phyloP scores from a whole-genome alignment of 2,113 vertebrate species.

The Aptenodytes patagonicus region DNA sequence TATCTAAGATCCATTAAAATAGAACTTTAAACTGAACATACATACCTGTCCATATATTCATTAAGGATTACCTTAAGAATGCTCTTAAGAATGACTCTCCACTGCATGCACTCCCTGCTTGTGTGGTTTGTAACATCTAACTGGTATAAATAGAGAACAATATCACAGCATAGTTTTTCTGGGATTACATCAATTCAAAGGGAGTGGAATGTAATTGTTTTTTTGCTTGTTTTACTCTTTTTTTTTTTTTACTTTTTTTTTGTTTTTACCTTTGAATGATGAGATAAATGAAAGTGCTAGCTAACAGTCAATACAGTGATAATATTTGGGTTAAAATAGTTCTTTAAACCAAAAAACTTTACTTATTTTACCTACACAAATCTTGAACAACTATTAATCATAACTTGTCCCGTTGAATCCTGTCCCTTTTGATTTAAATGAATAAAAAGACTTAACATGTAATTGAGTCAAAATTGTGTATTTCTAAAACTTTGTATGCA shows the following conservation, averaged over 20 bases:
- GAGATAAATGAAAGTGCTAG: background rate
- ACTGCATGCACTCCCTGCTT: background rate
- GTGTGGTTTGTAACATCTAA: background rate
- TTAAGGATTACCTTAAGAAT: background rate
- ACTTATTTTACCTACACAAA: background rate
- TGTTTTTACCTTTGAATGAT: background rate
- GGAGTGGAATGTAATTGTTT: fast-evolving
- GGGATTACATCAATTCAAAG: background rate
- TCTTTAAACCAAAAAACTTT: background rate
- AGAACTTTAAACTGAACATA: background rate
- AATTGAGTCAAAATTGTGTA: background rate
- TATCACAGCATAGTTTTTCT: background rate
- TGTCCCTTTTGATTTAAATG: background rate
- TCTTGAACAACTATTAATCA: background rate
- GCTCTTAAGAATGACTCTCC: background rate
- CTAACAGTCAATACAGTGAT: background rate
- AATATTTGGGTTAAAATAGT: background rate
- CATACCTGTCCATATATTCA: background rate
- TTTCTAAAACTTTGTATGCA: background rate
- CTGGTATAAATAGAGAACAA: background rate
- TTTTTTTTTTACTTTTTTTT: background rate
- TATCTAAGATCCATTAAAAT: background rate
- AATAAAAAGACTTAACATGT: background rate
- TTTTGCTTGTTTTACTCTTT: background rate
- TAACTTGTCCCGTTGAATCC: background rate